Evolutionary conservation across 2,888 invertebrate species (phyloP).

Genomic region (Anarsia innoxiella): DNA sequence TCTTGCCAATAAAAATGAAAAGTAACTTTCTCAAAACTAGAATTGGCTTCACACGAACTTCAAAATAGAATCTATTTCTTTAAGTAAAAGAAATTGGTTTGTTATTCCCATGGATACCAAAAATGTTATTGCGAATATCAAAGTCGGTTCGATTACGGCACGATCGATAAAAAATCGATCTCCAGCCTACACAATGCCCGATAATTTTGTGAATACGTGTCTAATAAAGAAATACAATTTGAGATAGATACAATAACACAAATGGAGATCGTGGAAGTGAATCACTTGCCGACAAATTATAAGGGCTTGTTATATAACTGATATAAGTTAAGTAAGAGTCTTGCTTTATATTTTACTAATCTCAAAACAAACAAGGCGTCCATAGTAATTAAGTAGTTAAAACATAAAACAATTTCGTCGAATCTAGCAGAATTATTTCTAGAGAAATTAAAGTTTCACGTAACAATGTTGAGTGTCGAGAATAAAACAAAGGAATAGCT

Average conservation of each 20-base stretch:
- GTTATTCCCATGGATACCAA: constrained; percentile 3
- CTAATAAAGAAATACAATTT: constrained; percentile 37
- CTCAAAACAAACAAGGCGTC: no score
- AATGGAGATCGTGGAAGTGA: no score
- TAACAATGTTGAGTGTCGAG: neutral
- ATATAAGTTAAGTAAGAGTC: no score
- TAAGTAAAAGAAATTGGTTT: constrained; percentile 1
- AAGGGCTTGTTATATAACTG: no score
- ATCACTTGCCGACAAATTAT: no score
- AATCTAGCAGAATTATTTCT: no score
- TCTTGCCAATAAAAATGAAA: constrained; percentile 6
- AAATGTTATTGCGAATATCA: constrained; percentile 6
- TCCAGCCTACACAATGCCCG: constrained; percentile 24
- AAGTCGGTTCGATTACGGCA: constrained; percentile 6
- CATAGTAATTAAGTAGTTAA: no score
- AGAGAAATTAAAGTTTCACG: constrained; percentile 3
- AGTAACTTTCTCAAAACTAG: constrained; percentile 3
- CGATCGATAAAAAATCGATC: constrained; percentile 27
- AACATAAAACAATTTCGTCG: no score
- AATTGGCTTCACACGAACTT: constrained; percentile 3
- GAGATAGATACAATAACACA: constrained; percentile 18
- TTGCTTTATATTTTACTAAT: no score
- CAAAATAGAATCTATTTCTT: constrained; percentile 2
- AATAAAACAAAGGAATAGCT: neutral
- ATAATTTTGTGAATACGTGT: constrained; percentile 37